Base-by-base conservation (phyloP, 2,888 invertebrate genomes). In the Papilio demoleus region DNA sequence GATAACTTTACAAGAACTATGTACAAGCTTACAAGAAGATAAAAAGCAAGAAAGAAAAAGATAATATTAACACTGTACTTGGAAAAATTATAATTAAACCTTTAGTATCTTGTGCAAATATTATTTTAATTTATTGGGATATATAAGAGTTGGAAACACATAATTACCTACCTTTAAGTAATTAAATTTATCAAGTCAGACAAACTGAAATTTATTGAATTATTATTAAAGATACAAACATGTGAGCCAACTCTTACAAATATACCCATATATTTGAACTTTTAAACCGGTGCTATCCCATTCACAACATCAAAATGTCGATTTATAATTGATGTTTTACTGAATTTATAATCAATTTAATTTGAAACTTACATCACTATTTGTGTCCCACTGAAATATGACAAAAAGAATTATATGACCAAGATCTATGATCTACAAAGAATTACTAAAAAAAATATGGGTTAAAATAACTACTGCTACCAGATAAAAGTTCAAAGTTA, bases 311-410 rank as follows among this genome's bases (percentile, higher is more conserved):
- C 9, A 50, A 24, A 8, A 31, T 53, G 27, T 31, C n/a, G n/a
- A n/a, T 53, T 27, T 27, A 12, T 50, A 0, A 19, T 53, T 31
- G 4, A 24, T 53, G 14, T 50, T 50, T 27, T 27, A 14, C 50
- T n/a, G 27, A 27, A 31, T 17, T 3, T 17, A 24, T 40, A 31
- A 56, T 64, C 38, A 40, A 67, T 36, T 31, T 17, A 53, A n/a
- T 14, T 12, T 27, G 14, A 19, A 64, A 64, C 68, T 68, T 68
- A 68, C 68, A 60, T 69, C 69, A 56, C 61, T 62, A 62, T 61
- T 69, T 42, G 65, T 65, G 60, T 65, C 69, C 69, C 69, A 69
- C 65, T 69, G 69, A 65, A 65, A 65, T 60, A 45, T 53, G 59
- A 56, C 22, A 61, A 65, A 63, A 64, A 34, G 19, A 61, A 17